Evolutionary conservation across 2,888 invertebrate genomes (phyloP), one percentile per base, ranked within the genome.

Genomic region (Caenorhabditis virilis): DNA sequence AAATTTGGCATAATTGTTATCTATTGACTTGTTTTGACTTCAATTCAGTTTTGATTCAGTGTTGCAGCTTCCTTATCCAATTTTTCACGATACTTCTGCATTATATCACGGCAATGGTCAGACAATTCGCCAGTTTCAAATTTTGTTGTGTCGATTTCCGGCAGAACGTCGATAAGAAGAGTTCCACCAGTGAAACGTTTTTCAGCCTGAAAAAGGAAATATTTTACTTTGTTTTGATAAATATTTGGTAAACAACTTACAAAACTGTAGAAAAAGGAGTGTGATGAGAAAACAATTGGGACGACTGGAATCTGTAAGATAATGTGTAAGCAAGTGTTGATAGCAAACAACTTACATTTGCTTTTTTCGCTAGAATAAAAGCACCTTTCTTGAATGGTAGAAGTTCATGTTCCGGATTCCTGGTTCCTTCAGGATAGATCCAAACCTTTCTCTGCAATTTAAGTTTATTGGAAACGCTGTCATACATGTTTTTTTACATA

Each of bases 371-470:
- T 83, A 94, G 88, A 85, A 93, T 91, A 85, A 95, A 95, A 54
- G 94, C 95, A 52, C 95, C 95, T 85, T 95, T 95, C 85, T 95
- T 97, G 84, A 97, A 97, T 1, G 91, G 88, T 83, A 95, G 90
- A 85, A 97, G 89, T 79, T 89, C 88, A 18, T 91, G 91, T 78
- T 91, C 91, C 78, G 88, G 89, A 55, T 85, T 86, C 67, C 95
- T 87, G 23, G 94, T 93, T 15, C 95, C 95, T 86, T 97, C 95
- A 6, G 95, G 94, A 84, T 91, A 95, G 74, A 95, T 89, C 91
- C 92, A 93, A 27, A 95, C 84, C 84, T 89, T 89, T 59, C 88
- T 86, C 89, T 76, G 50, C 38, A 76, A 63, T 33, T 2, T 15
- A 39, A 18, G n/a, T 27, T 15, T 9, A 18, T 49, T 16, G n/a